These are phyloP conservation scores for Cephus cinctus DNA, from an alignment of 1,140 invertebrate genomes.

Conservation along the genomic window DNA sequence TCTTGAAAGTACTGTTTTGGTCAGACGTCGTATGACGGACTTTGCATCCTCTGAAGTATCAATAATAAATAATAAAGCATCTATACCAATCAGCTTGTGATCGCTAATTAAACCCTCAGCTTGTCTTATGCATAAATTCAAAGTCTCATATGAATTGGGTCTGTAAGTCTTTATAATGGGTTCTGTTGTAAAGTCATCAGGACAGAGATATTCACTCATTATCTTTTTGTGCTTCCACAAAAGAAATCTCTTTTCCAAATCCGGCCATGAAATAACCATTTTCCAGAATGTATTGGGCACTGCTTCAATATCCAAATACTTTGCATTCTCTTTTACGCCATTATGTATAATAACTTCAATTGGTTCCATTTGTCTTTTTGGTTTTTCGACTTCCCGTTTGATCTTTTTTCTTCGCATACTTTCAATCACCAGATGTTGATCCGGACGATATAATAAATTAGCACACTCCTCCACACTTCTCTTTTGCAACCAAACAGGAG, in stretches of 20 bases:
- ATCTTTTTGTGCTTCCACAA: conserved; percentile 40
- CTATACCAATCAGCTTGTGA: conserved; percentile 31
- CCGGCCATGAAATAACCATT: conserved; percentile 62
- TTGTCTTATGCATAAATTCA: conserved; percentile 43
- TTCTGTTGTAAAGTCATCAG: conserved; percentile 29
- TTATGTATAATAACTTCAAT: conserved; percentile 36
- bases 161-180: conserved; percentile 42
- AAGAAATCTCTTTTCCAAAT: conserved; percentile 30
- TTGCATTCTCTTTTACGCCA: conserved; percentile 43
- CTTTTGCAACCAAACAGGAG: conserved; percentile 62
- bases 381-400: conserved; percentile 11
- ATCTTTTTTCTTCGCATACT: conserved; percentile 48
- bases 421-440: conserved; percentile 56
- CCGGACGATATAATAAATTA: conserved; percentile 47
- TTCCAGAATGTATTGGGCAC: conserved; percentile 65
- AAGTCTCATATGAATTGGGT: conserved; percentile 34
- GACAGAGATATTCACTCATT: conserved; percentile 39
- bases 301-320: conserved; percentile 24
- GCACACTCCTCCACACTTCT: conserved; percentile 57
- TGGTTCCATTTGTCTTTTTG: conserved; percentile 15
- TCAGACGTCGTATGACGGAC: conserved; percentile 32
- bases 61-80: conserved; percentile 42
- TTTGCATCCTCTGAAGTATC: conserved; percentile 30
- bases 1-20: conserved; percentile 38
- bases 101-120: conserved; percentile 38